These are phyloP conservation scores for Machimus rusticus DNA, from an alignment of 2,888 invertebrate genomes.

Conservation along the genomic window DNA sequence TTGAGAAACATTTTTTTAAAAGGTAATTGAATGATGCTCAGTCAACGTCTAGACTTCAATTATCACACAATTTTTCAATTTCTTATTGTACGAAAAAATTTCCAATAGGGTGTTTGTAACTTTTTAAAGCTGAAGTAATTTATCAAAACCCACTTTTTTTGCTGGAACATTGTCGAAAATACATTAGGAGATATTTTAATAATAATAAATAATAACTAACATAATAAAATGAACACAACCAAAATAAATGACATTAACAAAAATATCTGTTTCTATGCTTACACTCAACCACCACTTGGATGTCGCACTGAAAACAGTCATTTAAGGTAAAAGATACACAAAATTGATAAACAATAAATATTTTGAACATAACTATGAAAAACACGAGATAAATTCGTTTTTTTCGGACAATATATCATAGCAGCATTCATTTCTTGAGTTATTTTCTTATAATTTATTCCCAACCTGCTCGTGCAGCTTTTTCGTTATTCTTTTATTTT, in stretches of 20 bases:
- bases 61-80: too few species aligned
- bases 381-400: slow-evolving; percentile 2
- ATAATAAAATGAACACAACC: background rate
- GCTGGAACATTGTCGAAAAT: background rate
- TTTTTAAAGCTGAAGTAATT: too few species aligned
- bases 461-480: slow-evolving; percentile 4
- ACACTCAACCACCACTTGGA: slow-evolving; percentile 44
- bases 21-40: too few species aligned
- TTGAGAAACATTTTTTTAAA: too few species aligned
- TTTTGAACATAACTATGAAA: background rate
- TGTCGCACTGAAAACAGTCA: slow-evolving; percentile 41
- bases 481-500: background rate
- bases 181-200: background rate
- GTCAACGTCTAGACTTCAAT: too few species aligned
- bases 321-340: slow-evolving; percentile 46
- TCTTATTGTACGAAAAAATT: too few species aligned
- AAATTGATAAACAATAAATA: slow-evolving; percentile 16
- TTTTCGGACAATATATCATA: slow-evolving; percentile 3
- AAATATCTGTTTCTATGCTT: slow-evolving; percentile 22
- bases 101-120: too few species aligned
- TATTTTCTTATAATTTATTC: background rate
- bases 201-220: background rate
- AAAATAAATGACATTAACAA: background rate
- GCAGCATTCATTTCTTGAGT: slow-evolving; percentile 23
- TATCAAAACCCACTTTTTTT: background rate